phyloP scores from a whole-genome alignment of 2,797 vertebrate genomes.

The Rhabdophis nuchalis region DNA sequence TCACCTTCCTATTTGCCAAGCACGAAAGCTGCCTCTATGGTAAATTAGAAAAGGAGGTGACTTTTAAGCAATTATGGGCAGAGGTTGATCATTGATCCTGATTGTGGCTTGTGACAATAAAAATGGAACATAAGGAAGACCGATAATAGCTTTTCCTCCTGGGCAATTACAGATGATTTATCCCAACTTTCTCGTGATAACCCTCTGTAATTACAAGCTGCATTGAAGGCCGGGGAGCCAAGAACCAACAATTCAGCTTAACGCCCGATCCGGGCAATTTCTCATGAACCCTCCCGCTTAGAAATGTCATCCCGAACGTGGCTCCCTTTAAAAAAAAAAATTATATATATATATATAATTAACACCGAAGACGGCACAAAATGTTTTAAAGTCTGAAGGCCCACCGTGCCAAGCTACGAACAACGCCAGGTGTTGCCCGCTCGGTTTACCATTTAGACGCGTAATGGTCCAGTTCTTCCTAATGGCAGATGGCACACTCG shows the following conservation, averaged over 20 bases:
- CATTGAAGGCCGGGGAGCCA: slow-evolving; percentile 55
- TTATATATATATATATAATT: not conserved
- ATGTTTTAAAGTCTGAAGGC: slow-evolving; percentile 46
- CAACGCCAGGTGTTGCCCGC: slow-evolving; percentile 20
- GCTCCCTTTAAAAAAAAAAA: slow-evolving; percentile 45
- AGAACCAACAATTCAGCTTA: slow-evolving; percentile 61
- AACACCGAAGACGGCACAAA: slow-evolving; percentile 18
- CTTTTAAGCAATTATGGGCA: slow-evolving; percentile 65
- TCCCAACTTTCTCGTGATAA: slow-evolving; percentile 64
- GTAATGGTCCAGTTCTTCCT: slow-evolving; percentile 92
- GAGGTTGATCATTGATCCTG: slow-evolving; percentile 69
- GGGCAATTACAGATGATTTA: slow-evolving; percentile 70
- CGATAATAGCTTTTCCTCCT: slow-evolving; percentile 68
- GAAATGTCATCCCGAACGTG: slow-evolving; percentile 44
- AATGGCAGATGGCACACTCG: slow-evolving; percentile 78
- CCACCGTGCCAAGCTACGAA: slow-evolving; percentile 4
- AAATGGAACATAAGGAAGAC: slow-evolving; percentile 71
- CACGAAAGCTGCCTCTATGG: slow-evolving; percentile 52
- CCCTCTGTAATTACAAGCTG: slow-evolving; percentile 66
- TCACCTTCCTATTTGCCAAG: slow-evolving; percentile 59
- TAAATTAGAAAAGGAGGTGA: slow-evolving; percentile 63
- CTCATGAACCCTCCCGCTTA: slow-evolving; percentile 61
- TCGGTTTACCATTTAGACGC: slow-evolving; percentile 82
- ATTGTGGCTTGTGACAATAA: slow-evolving; percentile 69
- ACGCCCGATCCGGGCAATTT: slow-evolving; percentile 63